phyloP scores from a whole-genome alignment of 1,140 invertebrate species.

The Plectrocnemia conspersa region DNA sequence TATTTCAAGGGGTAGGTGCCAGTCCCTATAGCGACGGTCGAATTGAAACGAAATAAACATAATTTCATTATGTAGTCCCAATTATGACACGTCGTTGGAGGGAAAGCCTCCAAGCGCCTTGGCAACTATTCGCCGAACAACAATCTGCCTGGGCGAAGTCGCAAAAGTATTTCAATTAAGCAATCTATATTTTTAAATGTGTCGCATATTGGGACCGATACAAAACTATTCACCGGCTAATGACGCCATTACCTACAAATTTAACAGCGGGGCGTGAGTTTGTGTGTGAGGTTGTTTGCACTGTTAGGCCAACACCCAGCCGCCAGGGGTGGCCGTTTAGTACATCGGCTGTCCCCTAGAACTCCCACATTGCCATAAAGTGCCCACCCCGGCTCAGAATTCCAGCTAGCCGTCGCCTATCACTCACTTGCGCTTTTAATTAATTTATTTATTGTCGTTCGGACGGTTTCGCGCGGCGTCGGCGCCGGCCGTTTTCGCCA shows the following conservation, averaged over 20 bases:
- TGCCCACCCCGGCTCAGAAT: conserved; percentile 11
- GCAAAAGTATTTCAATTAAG: no score
- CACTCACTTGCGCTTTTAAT: conserved; percentile 32
- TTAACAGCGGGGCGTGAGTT: neutral
- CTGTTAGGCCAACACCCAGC: conserved; percentile 1
- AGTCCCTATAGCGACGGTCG: no score
- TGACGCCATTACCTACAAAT: conserved; percentile 11
- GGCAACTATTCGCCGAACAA: no score
- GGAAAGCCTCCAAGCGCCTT: no score
- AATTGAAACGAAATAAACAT: no score
- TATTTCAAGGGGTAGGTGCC: no score
- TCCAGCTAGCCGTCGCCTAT: conserved; percentile 21
- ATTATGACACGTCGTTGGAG: no score
- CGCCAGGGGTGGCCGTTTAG: neutral
- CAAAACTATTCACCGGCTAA: conserved; percentile 7
- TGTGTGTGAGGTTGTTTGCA: neutral
- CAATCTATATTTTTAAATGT: no score
- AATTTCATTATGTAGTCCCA: no score
- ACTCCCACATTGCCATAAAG: conserved; percentile 11
- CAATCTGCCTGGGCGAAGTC: no score
- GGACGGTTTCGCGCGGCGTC: conserved; percentile 22
- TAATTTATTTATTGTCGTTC: conserved; percentile 33
- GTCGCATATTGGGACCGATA: no score
- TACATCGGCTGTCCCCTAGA: neutral
- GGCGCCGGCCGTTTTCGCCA: conserved; percentile 18